phyloP scores from a whole-genome alignment of 1,140 invertebrate genomes.

The Pseudomyrmex pallidus region DNA sequence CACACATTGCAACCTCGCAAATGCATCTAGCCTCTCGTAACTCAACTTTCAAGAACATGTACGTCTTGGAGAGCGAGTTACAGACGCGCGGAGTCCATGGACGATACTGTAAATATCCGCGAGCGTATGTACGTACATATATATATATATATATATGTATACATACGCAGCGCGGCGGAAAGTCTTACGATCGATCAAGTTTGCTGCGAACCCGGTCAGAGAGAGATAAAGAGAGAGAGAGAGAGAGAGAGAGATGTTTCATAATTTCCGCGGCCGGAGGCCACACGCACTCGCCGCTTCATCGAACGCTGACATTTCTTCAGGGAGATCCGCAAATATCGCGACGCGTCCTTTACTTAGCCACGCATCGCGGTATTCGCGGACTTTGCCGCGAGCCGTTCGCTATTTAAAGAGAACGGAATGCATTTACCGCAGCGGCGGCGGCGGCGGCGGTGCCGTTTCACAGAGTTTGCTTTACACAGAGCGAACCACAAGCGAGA shows the following conservation, averaged over 20 bases:
- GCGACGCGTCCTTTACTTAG: conserved; percentile 56
- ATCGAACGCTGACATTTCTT: conserved; percentile 24
- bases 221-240: conserved; percentile 17
- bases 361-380: conserved; percentile 12
- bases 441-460: background rate
- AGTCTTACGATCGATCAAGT: conserved; percentile 46
- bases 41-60: background rate
- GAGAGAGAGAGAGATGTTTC: conserved; percentile 33
- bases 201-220: conserved; percentile 19
- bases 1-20: background rate
- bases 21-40: conserved; percentile 19
- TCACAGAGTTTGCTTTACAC: conserved; percentile 54
- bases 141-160: no score
- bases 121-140: background rate
- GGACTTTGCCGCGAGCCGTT: conserved; percentile 11
- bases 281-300: conserved; percentile 18
- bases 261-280: conserved; percentile 45
- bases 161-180: conserved; percentile 1
- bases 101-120: conserved; percentile 47
- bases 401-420: conserved; percentile 66
- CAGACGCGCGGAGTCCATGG: background rate
- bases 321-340: conserved; percentile 47
- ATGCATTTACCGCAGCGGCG: conserved; percentile 51
- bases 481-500: conserved; percentile 13
- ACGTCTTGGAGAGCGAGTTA: background rate